Evolutionary conservation across 2,797 vertebrate genomes (phyloP).

Genomic region (Chiroxiphia lanceolata): DNA sequence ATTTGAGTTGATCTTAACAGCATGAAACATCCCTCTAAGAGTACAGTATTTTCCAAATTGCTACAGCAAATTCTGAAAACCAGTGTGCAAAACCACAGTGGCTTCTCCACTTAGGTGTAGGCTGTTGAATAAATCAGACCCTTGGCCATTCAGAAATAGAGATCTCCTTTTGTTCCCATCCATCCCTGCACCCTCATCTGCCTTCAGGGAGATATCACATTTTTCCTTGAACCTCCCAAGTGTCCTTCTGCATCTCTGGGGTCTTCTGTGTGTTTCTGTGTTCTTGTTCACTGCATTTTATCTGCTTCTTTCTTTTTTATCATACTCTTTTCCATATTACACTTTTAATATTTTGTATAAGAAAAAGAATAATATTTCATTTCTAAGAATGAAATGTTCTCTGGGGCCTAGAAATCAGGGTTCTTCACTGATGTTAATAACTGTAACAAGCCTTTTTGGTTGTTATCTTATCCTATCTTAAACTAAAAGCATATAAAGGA

Average conservation of each 20-base stretch:
- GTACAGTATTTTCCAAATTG: neutral
- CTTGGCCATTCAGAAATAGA: neutral
- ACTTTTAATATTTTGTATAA: neutral
- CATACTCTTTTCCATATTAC: neutral
- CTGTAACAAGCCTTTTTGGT: neutral
- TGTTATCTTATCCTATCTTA: neutral
- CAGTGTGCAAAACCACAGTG: accelerated
- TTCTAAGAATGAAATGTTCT: neutral
- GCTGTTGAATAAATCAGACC: neutral
- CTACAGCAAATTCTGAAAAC: neutral
- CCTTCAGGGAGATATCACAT: neutral
- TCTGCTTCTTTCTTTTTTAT: neutral
- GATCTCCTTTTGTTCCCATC: accelerated
- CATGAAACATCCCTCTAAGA: neutral
- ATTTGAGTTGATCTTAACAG: neutral
- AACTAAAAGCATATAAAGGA: neutral
- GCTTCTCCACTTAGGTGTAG: neutral
- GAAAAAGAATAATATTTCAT: neutral
- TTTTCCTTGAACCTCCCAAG: neutral
- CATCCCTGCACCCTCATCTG: neutral
- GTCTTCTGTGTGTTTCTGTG: neutral
- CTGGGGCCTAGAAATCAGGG: neutral
- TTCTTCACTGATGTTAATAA: neutral
- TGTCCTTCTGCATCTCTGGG: neutral
- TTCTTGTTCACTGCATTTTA: neutral